phyloP scores from a whole-genome alignment of 2,113 vertebrate species.

The Thoracochromis brauschi region DNA sequence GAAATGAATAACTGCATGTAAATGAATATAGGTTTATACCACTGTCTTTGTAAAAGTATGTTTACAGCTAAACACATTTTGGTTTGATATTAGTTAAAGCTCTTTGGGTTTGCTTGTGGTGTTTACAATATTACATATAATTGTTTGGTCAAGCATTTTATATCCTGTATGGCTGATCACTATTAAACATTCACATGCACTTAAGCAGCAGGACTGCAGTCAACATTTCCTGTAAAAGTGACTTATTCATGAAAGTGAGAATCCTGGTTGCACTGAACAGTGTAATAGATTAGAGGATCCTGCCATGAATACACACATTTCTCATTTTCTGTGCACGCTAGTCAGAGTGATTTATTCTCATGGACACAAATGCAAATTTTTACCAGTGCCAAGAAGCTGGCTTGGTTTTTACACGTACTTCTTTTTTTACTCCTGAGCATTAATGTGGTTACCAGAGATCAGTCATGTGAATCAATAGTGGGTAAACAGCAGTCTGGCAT shows the following conservation, averaged over 20 bases:
- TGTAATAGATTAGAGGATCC: not conserved
- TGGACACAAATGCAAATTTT: not conserved
- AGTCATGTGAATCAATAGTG: fast-evolving
- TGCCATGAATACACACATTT: not conserved
- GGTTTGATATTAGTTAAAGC: not conserved
- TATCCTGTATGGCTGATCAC: not conserved
- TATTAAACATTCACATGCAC: not conserved
- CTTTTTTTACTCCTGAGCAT: not conserved
- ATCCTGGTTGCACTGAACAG: not conserved
- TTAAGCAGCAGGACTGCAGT: not conserved
- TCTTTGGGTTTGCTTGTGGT: not conserved
- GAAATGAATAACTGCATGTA: not conserved
- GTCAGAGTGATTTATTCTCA: not conserved
- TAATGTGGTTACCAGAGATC: not conserved
- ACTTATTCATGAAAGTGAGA: not conserved
- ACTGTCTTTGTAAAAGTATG: not conserved
- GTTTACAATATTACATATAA: not conserved
- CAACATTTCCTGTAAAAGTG: not conserved
- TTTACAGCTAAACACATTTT: not conserved
- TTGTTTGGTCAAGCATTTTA: not conserved
- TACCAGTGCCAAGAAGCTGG: not conserved
- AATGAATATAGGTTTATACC: not conserved
- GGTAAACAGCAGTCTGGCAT: not conserved
- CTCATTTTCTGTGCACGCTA: not conserved
- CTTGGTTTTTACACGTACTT: not conserved